Conservation (phyloP, 2,888 invertebrate genomes). For the Cyrtodaria siliqua region DNA sequence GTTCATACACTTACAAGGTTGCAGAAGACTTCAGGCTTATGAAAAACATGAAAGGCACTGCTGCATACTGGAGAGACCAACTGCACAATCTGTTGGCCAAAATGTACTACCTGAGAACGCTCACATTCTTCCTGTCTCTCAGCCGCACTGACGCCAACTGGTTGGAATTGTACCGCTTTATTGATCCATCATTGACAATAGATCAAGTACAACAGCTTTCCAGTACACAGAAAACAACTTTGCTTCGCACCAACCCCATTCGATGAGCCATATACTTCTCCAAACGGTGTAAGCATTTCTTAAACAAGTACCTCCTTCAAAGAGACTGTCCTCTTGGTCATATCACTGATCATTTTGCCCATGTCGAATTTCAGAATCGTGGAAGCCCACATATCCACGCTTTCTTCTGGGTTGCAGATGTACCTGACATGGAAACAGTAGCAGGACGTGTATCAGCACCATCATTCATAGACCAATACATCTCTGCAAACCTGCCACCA, state of each 20-base stretch:
- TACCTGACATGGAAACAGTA: conserved; percentile 22
- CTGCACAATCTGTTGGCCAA: conserved; percentile 38
- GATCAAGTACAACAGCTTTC: conserved; percentile 17
- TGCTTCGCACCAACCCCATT: conserved; percentile 31
- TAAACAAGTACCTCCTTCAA: background rate
- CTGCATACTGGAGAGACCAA: conserved; percentile 44
- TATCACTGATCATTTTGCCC: conserved; percentile 12
- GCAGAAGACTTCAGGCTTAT: conserved; percentile 43
- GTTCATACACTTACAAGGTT: background rate
- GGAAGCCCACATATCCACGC: conserved; percentile 27
- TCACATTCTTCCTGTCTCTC: conserved; percentile 44
- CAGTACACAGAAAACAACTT: conserved; percentile 1
- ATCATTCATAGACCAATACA: conserved; percentile 26
- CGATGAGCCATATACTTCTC: conserved; percentile 31
- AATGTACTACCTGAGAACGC: conserved; percentile 31
- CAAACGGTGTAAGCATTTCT: conserved; percentile 31
- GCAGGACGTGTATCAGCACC: conserved; percentile 2
- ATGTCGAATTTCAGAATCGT: conserved; percentile 22
- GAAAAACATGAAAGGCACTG: conserved; percentile 39
- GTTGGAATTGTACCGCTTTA: conserved; percentile 32
- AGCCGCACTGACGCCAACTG: conserved; percentile 45
- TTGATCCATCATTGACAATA: conserved; percentile 12
- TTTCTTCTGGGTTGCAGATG: conserved; percentile 17
- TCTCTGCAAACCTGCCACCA: conserved; percentile 1
- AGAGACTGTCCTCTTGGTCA: background rate